Conservation (phyloP, 2,888 invertebrate species). For the Noctua comes region DNA sequence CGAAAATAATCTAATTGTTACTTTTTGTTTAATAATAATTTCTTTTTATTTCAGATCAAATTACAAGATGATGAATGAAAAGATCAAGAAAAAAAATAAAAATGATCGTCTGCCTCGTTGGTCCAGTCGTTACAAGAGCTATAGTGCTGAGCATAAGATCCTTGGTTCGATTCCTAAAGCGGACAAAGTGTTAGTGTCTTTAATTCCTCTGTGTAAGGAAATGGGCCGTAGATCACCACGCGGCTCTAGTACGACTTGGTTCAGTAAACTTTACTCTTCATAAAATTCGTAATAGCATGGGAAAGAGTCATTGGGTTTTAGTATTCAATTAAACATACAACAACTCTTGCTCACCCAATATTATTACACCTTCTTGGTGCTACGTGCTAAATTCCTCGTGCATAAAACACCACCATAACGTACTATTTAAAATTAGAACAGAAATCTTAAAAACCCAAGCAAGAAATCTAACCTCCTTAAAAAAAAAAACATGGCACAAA, state of each 20-base stretch:
- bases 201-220: neutral
- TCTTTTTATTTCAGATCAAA: no score
- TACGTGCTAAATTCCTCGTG: neutral
- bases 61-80: no score
- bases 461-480: constrained; percentile 15
- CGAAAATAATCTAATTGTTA: neutral
- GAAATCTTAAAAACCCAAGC: neutral
- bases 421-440: constrained; percentile 13
- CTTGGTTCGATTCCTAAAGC: neutral
- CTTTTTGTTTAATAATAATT: no score
- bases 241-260: neutral
- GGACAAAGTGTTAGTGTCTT: neutral
- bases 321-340: neutral
- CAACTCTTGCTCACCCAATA: neutral
- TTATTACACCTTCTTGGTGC: neutral
- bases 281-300: neutral
- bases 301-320: neutral
- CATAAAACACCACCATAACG: neutral
- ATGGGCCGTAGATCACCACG: neutral
- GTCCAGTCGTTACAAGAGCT: neutral
- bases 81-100: no score
- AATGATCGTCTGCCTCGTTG: neutral
- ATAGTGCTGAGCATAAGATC: neutral
- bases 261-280: neutral
- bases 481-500: constrained; percentile 35